Conservation (phyloP, 1,140 invertebrate species). For the Sycophaga agraensis region DNA sequence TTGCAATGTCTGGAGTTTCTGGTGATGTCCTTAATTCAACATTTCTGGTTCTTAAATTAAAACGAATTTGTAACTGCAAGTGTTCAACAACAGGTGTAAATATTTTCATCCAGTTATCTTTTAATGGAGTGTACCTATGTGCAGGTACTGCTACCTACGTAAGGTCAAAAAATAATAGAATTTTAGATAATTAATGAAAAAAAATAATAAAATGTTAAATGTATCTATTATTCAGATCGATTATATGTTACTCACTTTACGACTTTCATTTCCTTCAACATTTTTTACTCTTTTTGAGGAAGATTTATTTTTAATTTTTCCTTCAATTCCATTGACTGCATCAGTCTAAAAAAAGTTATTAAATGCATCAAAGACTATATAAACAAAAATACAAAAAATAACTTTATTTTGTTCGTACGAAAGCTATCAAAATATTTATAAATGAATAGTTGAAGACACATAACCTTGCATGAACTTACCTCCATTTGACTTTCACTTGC, state of each 20-base stretch:
- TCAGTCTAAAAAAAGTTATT: slow-evolving; percentile 45
- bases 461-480: slow-evolving; percentile 34
- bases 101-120: slow-evolving; percentile 97
- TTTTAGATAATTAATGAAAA: background rate
- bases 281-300: slow-evolving; percentile 60
- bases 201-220: background rate
- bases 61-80: slow-evolving; percentile 90
- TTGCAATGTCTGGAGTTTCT: slow-evolving; percentile 83
- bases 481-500: slow-evolving; percentile 38
- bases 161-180: no score
- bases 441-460: background rate
- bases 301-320: slow-evolving; percentile 54
- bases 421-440: background rate
- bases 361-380: background rate
- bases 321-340: slow-evolving; percentile 65
- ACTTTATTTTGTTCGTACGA: no score
- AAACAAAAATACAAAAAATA: background rate
- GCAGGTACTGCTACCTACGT: slow-evolving; percentile 70
- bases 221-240: background rate
- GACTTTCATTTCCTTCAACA: slow-evolving; percentile 55
- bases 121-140: slow-evolving; percentile 87
- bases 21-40: slow-evolving; percentile 79
- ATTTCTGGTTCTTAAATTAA: slow-evolving; percentile 89
- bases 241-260: slow-evolving; percentile 54
- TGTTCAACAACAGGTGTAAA: slow-evolving; percentile 96